Percentiles rank a stretch among this genome's conserved stretches.
phyloP scores from a whole-genome alignment of 1,140 invertebrate genomes.

The Bradynema listronoti region DNA sequence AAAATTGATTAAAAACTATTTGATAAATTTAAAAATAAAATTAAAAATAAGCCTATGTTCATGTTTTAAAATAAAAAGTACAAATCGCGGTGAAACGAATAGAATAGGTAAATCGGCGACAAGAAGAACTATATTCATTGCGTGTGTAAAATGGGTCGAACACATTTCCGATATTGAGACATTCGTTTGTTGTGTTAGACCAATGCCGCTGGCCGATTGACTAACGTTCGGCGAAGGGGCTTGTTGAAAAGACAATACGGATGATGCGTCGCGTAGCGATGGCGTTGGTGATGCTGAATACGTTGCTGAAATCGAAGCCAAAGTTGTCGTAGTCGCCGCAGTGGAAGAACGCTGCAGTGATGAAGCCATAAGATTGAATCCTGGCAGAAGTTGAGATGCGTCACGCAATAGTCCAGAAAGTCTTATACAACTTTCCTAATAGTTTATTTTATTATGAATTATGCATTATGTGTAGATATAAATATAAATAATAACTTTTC shows the following conservation, averaged over 20 bases:
- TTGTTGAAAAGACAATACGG: too few relatives aligned
- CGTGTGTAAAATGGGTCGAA: slow-evolving; percentile 36
- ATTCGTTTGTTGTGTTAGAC: too few relatives aligned
- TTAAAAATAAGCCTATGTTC: too few relatives aligned
- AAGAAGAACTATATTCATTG: slow-evolving; percentile 59
- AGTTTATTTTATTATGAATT: slow-evolving; percentile 15
- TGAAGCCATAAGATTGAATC: not conserved
- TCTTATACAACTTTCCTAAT: slow-evolving; percentile 54
- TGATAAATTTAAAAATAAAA: too few relatives aligned
- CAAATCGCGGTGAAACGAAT: slow-evolving; percentile 60
- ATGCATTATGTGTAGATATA: not conserved
- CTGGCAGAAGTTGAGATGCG: slow-evolving; percentile 43
- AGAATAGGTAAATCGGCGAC: slow-evolving; percentile 61
- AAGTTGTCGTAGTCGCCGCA: not conserved
- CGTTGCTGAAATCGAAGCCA: too few relatives aligned
- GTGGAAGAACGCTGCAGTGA: not conserved
- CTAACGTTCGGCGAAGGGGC: too few relatives aligned
- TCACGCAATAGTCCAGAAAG: slow-evolving; percentile 58
- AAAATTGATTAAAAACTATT: too few relatives aligned
- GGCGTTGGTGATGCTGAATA: too few relatives aligned
- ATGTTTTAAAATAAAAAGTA: too few relatives aligned
- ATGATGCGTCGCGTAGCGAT: too few relatives aligned
- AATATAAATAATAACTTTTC: slow-evolving; percentile 18
- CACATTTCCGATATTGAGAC: too few relatives aligned
- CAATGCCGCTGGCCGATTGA: too few relatives aligned